phyloP scores from a whole-genome alignment of 2,888 invertebrate genomes.

The Lycaena phlaeas region DNA sequence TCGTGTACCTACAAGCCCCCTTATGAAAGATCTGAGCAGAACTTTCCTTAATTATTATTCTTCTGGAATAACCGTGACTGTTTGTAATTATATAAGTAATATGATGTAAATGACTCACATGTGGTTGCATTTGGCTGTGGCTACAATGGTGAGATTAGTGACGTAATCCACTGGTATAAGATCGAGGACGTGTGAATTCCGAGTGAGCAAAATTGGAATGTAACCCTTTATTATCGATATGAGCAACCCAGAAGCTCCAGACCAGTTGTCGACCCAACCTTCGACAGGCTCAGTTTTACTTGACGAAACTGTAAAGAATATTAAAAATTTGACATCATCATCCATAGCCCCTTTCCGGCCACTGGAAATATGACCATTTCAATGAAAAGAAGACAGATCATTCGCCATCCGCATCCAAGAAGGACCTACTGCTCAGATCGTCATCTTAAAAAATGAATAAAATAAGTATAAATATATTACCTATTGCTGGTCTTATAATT shows the following conservation, averaged over 20 bases:
- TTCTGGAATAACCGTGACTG: no score
- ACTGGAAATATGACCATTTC: no score
- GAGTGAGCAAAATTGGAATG: constrained; percentile 82
- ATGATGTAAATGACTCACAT: constrained; percentile 3
- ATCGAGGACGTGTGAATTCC: constrained; percentile 78
- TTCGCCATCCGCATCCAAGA: no score
- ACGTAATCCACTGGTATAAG: constrained; percentile 42
- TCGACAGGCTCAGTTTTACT: constrained; percentile 64
- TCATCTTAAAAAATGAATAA: no score
- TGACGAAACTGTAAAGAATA: constrained; percentile 16
- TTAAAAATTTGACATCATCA: no score
- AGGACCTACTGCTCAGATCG: no score
- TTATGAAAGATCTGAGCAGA: no score
- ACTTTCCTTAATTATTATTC: no score
- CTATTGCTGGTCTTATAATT: constrained; percentile 31
- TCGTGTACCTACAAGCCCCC: no score
- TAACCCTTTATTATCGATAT: constrained; percentile 76
- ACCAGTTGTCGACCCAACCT: constrained; percentile 95
- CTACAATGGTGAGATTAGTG: constrained; percentile 84
- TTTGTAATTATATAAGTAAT: no score
- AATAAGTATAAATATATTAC: constrained; percentile 7
- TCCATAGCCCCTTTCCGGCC: neutral
- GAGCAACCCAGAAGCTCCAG: constrained; percentile 83
- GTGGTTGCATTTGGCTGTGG: constrained; percentile 56
- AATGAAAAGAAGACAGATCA: no score